These are phyloP conservation scores for Diaphora mendica DNA, from an alignment of 2,888 invertebrate species.

Conservation along the genomic window DNA sequence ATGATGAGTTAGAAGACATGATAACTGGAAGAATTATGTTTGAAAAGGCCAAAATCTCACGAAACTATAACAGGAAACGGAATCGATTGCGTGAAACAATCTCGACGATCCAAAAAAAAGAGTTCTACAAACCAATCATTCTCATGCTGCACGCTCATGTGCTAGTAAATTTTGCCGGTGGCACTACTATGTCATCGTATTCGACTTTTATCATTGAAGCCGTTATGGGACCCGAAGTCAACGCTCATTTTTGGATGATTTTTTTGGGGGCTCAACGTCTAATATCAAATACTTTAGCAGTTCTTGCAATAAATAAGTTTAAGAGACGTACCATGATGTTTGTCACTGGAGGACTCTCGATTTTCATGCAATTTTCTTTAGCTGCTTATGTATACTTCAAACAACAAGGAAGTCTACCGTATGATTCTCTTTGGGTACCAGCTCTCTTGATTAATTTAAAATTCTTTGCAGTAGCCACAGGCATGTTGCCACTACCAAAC, in stretches of 20 bases:
- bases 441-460: slow-evolving; percentile 81
- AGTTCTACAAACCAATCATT: slow-evolving; percentile 85
- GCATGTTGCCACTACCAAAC: slow-evolving; percentile 88
- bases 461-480: slow-evolving; percentile 83
- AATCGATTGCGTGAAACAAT: slow-evolving; percentile 32
- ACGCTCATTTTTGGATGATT: slow-evolving; percentile 88
- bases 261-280: slow-evolving; percentile 87
- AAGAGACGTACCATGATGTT: slow-evolving; percentile 87
- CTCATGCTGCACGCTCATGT: slow-evolving; percentile 87
- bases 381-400: slow-evolving; percentile 72
- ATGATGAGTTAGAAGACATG: slow-evolving; percentile 73
- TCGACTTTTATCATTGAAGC: slow-evolving; percentile 86
- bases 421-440: slow-evolving; percentile 73
- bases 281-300: slow-evolving; percentile 84
- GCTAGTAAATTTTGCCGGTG: slow-evolving; percentile 88
- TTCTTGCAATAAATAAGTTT: slow-evolving; percentile 85
- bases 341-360: slow-evolving; percentile 84
- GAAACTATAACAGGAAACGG: slow-evolving; percentile 30
- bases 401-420: slow-evolving; percentile 49
- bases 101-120: slow-evolving; percentile 62
- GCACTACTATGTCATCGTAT: slow-evolving; percentile 88
- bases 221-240: slow-evolving; percentile 83
- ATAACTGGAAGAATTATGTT: slow-evolving; percentile 57
- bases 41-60: slow-evolving; percentile 45
- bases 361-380: slow-evolving; percentile 83